Conservation (phyloP, 2,113 vertebrate genomes). For the Sclerurus mexicanus region DNA sequence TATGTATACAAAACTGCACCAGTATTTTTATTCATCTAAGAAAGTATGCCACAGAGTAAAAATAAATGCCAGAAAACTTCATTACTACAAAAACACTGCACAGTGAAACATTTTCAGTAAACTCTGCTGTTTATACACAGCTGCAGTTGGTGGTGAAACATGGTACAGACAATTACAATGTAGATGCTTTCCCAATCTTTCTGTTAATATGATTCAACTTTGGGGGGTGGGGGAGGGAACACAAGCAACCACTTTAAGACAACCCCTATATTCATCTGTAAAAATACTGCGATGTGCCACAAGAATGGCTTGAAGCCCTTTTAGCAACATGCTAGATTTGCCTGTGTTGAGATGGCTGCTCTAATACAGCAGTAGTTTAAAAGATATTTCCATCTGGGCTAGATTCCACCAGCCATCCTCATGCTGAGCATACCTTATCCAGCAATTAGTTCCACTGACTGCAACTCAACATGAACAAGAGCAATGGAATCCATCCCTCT, state of each 20-base stretch:
- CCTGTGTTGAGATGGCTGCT: not conserved
- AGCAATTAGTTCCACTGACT: constrained; percentile 53
- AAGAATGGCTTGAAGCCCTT: not conserved
- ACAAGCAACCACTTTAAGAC: not conserved
- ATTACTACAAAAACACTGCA: not conserved
- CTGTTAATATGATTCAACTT: not conserved
- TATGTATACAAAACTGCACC: not conserved
- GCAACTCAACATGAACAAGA: not conserved
- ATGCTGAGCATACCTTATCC: constrained; percentile 51
- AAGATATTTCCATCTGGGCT: constrained; percentile 25
- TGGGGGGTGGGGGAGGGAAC: no score
- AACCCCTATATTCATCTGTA: not conserved
- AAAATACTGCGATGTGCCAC: not conserved
- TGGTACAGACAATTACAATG: not conserved
- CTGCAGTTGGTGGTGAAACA: not conserved
- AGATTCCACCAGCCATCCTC: constrained; percentile 20
- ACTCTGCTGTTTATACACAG: not conserved
- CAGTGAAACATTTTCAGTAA: not conserved
- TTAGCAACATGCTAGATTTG: not conserved
- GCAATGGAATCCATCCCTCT: not conserved
- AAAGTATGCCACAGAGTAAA: not conserved
- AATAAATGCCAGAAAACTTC: not conserved
- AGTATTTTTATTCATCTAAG: not conserved
- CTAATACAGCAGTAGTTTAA: not conserved
- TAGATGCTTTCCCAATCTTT: not conserved